A percentile compares a stretch with the other conserved stretches of the same genome.
phyloP scores from a whole-genome alignment of 2,888 invertebrate species.

The Rhorus exstirpatorius region DNA sequence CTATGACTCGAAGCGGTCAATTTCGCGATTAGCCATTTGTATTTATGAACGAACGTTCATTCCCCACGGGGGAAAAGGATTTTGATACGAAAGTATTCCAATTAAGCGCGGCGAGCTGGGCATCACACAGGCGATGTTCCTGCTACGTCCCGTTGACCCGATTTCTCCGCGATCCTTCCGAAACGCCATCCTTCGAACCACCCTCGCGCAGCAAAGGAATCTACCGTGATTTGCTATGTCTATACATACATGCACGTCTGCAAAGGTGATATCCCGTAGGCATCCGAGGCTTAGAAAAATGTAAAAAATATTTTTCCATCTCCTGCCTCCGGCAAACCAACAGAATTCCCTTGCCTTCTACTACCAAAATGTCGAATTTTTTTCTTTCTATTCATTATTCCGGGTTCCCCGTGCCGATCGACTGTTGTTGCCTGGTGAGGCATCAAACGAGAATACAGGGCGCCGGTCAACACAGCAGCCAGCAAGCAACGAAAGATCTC shows the following conservation, averaged over 20 bases:
- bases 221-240: conserved; percentile 1
- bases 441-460: conserved; percentile 9
- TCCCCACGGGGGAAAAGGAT: conserved; percentile 11
- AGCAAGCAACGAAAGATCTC: conserved; percentile 39
- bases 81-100: conserved; percentile 60
- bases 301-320: too few species aligned
- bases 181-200: conserved; percentile 31
- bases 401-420: too few species aligned
- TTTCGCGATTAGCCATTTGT: conserved; percentile 9
- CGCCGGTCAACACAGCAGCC: conserved; percentile 3
- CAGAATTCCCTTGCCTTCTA: too few species aligned
- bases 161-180: conserved; percentile 60
- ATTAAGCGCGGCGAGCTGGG: conserved; percentile 64
- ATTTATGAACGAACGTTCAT: conserved; percentile 12
- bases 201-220: conserved; percentile 55
- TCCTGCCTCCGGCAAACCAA: too few species aligned
- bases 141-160: conserved; percentile 70
- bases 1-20: conserved; percentile 19
- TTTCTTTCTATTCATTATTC: too few species aligned
- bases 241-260: background rate
- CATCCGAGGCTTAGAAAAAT: too few species aligned
- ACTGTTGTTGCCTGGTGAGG: background rate
- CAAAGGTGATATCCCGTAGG: background rate
- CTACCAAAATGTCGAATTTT: too few species aligned
- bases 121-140: conserved; percentile 60